Evolutionary conservation across 2,888 invertebrate genomes (phyloP), one percentile per base, ranked within the genome.

Genomic region (Drosophila suboccidentalis): DNA sequence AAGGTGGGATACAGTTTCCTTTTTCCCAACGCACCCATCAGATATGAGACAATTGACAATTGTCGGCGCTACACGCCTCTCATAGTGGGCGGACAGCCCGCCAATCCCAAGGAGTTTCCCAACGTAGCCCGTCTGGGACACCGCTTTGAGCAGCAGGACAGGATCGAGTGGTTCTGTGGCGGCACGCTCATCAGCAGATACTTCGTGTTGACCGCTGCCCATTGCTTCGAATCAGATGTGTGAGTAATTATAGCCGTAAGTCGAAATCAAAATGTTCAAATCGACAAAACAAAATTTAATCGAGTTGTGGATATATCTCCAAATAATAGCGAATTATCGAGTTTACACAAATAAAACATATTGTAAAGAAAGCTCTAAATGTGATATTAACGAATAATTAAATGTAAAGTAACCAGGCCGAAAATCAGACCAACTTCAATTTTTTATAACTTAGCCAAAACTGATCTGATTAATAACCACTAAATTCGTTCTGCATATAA

Each of bases 21-120:
- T 0, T 58, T 86, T 26, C 72, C 80, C 10, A 78, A 78, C 46
- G 82, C 87, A 0, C 54, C 75, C 2, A 62, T 84, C 34, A 41
- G 69, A 9, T 50, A 51, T 11, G 65, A 70, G 41, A 71, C 65
- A 0, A 61, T 86, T n/a, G 91, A 91, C 54, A 76, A 70, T 34
- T 91, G 91, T 36, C 77, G 70, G 4, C 62, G 63, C 4, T 76
- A 78, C 22, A 62, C 74, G 10, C 87, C 96, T 51, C 96, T 92
- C 6, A 86, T 92, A 62, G 89, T 91, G 4, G 90, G 90, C 9
- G 92, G 91, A 1, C 76, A 68, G 47, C 78, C 84, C 2, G 92
- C 92, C 2, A 76, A 76, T 29, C 78, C 90, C 3, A 86, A 85
- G 36, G 92, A 92, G 68, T 92, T 92, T 65, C 90, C 92, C 0